Percentiles rank a stretch among this genome's conserved stretches.
These are phyloP conservation scores for Todiramphus chloris DNA, from an alignment of 2,113 vertebrate species.

Conservation along the genomic window DNA sequence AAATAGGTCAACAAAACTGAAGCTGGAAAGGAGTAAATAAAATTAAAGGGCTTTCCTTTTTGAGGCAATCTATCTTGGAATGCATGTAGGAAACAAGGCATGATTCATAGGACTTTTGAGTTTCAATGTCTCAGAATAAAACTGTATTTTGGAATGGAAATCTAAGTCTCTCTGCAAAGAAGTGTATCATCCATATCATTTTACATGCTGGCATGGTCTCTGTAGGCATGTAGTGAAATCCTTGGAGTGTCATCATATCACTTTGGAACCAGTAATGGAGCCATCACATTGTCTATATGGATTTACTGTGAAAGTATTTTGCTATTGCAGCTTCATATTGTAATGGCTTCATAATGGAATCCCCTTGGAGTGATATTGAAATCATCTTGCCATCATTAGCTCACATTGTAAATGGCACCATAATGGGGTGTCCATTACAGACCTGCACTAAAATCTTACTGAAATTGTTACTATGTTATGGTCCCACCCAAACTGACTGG, in stretches of 20 bases:
- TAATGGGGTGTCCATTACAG: constrained; percentile 44
- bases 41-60: not conserved
- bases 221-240: constrained; percentile 6
- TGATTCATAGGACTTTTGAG: not conserved
- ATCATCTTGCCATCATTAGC: constrained; percentile 42
- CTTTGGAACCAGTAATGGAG: constrained; percentile 49
- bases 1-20: not conserved
- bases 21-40: not conserved
- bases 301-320: constrained; percentile 35
- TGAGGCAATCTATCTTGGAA: not conserved
- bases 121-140: not conserved
- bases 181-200: not conserved
- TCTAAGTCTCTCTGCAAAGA: not conserved
- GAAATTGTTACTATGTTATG: not conserved
- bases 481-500: not conserved
- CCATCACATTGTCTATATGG: not conserved
- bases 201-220: not conserved
- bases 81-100: not conserved
- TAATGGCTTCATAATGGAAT: constrained; percentile 64
- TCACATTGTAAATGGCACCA: not conserved
- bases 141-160: not conserved
- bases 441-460: constrained; percentile 9
- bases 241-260: not conserved
- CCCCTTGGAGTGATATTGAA: constrained; percentile 26
- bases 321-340: constrained; percentile 3